Evolutionary conservation across 2,797 vertebrate genomes (phyloP), one percentile per base, ranked within the genome.

Genomic region (Bovichtus variegatus): DNA sequence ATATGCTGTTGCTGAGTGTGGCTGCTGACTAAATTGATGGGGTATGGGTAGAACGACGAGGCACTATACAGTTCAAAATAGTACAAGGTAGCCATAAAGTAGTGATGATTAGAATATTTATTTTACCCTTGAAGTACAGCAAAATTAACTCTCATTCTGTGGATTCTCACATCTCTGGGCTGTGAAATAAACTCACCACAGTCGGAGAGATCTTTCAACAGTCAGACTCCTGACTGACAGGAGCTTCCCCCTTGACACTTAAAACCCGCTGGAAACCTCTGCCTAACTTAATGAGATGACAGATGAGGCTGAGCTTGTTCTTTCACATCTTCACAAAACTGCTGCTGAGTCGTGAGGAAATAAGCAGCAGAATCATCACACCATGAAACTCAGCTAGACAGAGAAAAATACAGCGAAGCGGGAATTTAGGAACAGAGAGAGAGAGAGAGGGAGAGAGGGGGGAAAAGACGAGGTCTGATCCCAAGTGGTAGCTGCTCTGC

Each of bases 261-360:
- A 66, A 88, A 88, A 75, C 50, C 65, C 38, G 31, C 67, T 27
- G 11, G 54, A 51, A 71, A 54, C 49, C 43, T 74, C 68, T 7
- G 13, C 72, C 65, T 59, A 80, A 73, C 76, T 76, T 76, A 89
- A 90, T 87, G 81, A 82, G 78, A 82, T 67, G 74, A 85, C 71
- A 85, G 66, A 80, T 10, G 46, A 71, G 54, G 60, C 55, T 25
- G 47, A 74, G 82, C 77, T 71, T 49, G 72, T 71, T 29, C 70
- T 70, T 23, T 59, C 53, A 47, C 69, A 62, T 87, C 73, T 76
- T 73, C 71, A 21, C 69, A 57, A 91, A 89, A 84, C 55, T 38
- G 27, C 78, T 79, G 81, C 85, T 86, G 89, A 87, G 76, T 91
- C 86, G 87, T 66, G 82, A 76, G 61, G 68, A 89, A 88, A 83